Evolutionary conservation across 2,888 invertebrate species (phyloP).

Genomic region (Elegia similella): DNA sequence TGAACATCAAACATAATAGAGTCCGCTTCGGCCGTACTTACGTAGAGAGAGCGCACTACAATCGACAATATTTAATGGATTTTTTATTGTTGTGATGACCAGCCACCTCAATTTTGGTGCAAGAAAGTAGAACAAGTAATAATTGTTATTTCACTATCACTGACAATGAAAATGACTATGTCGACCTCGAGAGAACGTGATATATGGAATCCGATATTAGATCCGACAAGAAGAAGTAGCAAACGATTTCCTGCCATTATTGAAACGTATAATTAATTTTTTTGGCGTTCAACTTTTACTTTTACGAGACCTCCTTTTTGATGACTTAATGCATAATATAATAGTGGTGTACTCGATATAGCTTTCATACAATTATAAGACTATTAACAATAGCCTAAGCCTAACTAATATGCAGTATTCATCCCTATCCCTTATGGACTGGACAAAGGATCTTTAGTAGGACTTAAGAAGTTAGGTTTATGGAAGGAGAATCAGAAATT

Average conservation of each 20-base stretch:
- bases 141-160: neutral
- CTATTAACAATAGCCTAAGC: no score
- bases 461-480: no score
- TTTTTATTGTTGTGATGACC: conserved; percentile 1
- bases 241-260: conserved; percentile 3
- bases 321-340: neutral
- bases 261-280: neutral
- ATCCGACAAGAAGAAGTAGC: neutral
- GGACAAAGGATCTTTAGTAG: no score
- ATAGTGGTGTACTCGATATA: neutral
- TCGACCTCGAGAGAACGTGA: conserved; percentile 1
- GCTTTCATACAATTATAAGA: no score
- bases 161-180: neutral
- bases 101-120: neutral
- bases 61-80: neutral
- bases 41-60: neutral
- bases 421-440: no score
- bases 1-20: neutral
- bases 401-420: no score
- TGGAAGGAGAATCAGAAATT: no score
- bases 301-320: neutral
- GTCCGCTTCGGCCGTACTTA: neutral
- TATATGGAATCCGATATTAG: neutral
- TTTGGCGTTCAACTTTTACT: conserved; percentile 1
- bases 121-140: conserved; percentile 6